Base-by-base conservation (phyloP, 2,888 invertebrate species). In the Nomada lathburiana region DNA sequence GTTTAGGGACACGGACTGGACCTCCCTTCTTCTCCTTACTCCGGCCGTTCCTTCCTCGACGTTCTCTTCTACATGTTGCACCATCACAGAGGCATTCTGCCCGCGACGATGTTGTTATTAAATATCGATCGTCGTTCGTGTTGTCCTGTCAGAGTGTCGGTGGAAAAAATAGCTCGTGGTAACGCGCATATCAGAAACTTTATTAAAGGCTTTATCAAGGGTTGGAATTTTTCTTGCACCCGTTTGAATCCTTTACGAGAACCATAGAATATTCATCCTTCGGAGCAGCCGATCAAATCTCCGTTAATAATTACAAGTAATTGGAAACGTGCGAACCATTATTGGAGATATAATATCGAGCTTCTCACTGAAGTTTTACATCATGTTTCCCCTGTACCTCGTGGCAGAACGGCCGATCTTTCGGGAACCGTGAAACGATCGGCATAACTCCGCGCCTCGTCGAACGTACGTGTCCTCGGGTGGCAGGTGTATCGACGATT, bases 1-100 rank as follows among this genome's bases (percentile, higher is more conserved):
- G 89, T 92, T 92, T 90, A 91, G 91, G 88, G 90, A 91, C 86
- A 83, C 89, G 64, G 60, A 26, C 9, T 57, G 73, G 64, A 57
- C 76, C 68, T 65, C 64, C 64, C 44, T 18, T 44, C 72, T 72
- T 65, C 76, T 70, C n/a, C 50, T n/a, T 36, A 53, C 20, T n/a
- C 29, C 36, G 36, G 50, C 69, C 52, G 20, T 59, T 36, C 29
- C 53, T 23, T 59, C 63, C 60, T 36, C 36, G 76, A 71, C 73
- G 36, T 29, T 29, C 29, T 55, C 47, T 44, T 26, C 23, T 13
- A 57, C 23, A 13, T 29, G n/a, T 23, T 42, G 42, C 36, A 1
- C 36, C 36, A 7, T 36, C 36, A 1, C 7, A 36, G 36, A 36
- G 36, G 36, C 36, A 7, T 36, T 36, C 36, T 36, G 36, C 36